Percentiles rank a stretch among this genome's conserved stretches.
Evolutionary conservation across 2,888 invertebrate genomes (phyloP).

Genomic region (Lepidonotus clava): DNA sequence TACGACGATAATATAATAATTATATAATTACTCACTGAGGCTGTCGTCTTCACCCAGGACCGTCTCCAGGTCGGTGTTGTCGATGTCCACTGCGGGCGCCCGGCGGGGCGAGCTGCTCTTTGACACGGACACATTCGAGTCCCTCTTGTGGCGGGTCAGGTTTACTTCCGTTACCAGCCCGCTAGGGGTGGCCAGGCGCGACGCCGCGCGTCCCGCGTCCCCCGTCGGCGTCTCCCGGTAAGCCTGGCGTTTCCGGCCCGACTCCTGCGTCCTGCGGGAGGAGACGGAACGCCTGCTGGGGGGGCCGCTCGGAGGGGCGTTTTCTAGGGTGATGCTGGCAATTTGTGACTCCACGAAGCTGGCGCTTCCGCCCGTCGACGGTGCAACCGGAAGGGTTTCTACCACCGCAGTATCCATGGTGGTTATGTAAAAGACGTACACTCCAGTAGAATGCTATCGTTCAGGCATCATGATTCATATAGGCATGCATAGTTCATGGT

Average conservation of each 20-base stretch:
- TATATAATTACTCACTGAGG: neutral
- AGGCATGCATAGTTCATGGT: no score
- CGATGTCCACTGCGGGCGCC: neutral
- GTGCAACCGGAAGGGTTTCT: neutral
- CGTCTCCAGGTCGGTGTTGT: conserved; percentile 23
- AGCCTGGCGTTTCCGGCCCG: neutral
- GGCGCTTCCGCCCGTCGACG: no score
- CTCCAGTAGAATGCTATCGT: no score
- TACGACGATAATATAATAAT: no score
- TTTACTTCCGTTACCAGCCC: conserved; percentile 18
- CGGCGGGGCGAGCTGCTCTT: neutral
- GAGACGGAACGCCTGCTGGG: neutral
- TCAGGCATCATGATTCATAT: no score
- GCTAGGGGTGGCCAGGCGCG: conserved; percentile 22
- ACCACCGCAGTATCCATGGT: no score
- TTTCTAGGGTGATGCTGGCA: neutral
- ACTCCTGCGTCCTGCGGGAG: neutral
- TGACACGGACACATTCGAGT: neutral
- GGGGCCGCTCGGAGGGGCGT: neutral
- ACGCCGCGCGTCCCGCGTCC: neutral
- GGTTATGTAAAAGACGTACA: no score
- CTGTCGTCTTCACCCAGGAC: conserved; percentile 17
- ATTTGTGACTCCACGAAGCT: neutral
- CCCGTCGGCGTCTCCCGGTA: conserved; percentile 21
- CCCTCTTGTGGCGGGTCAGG: neutral